Conservation (phyloP, 2,888 invertebrate species). For the Zygaena filipendulae region DNA sequence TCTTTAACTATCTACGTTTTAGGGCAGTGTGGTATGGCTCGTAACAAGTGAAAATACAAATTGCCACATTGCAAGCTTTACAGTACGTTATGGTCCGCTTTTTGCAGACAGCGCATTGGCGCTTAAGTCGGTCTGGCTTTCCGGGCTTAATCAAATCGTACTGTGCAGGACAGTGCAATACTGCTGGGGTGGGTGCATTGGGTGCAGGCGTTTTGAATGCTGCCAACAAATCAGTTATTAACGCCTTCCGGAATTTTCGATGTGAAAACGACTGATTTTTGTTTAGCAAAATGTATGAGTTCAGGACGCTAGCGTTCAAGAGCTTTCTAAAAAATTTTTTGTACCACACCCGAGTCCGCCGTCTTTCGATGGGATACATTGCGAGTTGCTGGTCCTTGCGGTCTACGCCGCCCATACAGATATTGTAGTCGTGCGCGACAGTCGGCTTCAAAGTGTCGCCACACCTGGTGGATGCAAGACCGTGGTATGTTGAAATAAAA, state of each 20-base stretch:
- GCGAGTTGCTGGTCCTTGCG: conserved; percentile 17
- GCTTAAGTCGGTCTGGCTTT: conserved; percentile 1
- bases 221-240: neutral
- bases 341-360: conserved; percentile 18
- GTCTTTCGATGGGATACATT: conserved; percentile 19
- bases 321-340: conserved; percentile 18
- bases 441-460: neutral
- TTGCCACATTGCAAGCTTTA: conserved; percentile 4
- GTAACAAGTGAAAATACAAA: conserved; percentile 5
- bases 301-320: conserved; percentile 16
- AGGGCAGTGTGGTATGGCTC: conserved; percentile 5
- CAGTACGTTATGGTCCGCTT: conserved; percentile 2
- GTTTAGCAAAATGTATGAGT: conserved; percentile 5
- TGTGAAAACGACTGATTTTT: neutral
- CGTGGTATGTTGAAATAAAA: neutral
- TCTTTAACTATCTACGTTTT: too few relatives aligned
- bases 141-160: conserved; percentile 2
- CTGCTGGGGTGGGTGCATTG: neutral
- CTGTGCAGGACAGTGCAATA: neutral
- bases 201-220: neutral
- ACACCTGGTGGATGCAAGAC: neutral
- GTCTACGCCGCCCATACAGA: conserved; percentile 6
- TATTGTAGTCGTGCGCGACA: neutral
- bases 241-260: neutral
- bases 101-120: conserved; percentile 1